phyloP scores from a whole-genome alignment of 2,113 vertebrate species.

The Thymallus thymallus region DNA sequence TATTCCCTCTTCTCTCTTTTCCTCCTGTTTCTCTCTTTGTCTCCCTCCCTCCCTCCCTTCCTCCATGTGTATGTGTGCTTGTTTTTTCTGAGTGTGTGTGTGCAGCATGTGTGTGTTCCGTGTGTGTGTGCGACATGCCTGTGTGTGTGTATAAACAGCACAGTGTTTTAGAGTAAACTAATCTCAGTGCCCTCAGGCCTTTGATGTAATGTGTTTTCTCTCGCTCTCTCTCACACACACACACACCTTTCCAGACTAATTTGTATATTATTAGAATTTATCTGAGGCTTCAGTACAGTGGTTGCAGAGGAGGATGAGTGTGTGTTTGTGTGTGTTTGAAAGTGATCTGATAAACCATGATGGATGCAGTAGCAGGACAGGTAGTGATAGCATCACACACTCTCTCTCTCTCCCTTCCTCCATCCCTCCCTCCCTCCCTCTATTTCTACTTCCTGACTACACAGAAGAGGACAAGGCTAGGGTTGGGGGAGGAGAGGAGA shows the following conservation, averaged over 20 bases:
- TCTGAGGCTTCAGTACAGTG: slow-evolving; percentile 36
- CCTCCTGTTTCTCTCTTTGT: too few relatives aligned
- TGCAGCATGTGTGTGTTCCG: not conserved
- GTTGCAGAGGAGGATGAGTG: slow-evolving; percentile 33
- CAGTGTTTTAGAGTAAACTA: slow-evolving; percentile 44
- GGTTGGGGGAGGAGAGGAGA: too few relatives aligned
- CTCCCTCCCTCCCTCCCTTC: too few relatives aligned
- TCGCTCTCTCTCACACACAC: not conserved
- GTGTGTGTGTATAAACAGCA: slow-evolving; percentile 9
- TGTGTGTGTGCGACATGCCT: not conserved
- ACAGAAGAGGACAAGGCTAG: not conserved
- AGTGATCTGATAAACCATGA: slow-evolving; percentile 55
- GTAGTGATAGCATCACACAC: slow-evolving; percentile 31
- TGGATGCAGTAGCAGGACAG: slow-evolving; percentile 31
- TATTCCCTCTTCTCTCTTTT: not conserved
- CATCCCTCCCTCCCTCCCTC: too few relatives aligned
- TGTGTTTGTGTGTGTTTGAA: slow-evolving; percentile 13
- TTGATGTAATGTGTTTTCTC: slow-evolving; percentile 41
- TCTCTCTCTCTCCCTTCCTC: slow-evolving; percentile 4
- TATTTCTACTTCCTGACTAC: not conserved
- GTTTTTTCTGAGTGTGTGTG: too few relatives aligned
- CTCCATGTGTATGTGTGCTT: too few relatives aligned
- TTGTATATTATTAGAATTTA: slow-evolving; percentile 66
- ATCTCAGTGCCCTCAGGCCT: slow-evolving; percentile 35
- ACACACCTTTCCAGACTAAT: slow-evolving; percentile 22